Evolutionary conservation across 1,140 invertebrate species (phyloP).

Genomic region (Atta cephalotes): DNA sequence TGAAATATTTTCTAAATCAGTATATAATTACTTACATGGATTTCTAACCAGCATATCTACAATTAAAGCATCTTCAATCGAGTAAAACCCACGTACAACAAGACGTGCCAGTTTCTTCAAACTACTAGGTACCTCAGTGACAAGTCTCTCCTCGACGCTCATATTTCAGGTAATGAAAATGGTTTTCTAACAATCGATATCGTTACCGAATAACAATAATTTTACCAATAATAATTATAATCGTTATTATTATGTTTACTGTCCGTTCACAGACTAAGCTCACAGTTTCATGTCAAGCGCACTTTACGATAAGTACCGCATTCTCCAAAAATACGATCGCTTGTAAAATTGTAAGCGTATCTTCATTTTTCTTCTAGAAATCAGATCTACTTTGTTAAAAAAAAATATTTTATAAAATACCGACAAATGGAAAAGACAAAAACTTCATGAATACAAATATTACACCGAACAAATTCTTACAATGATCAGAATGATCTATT

Average conservation of each 20-base stretch:
- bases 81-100: slow-evolving; percentile 97
- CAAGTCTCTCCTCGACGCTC: slow-evolving; percentile 85
- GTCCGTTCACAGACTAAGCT: not conserved
- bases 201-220: slow-evolving; percentile 26
- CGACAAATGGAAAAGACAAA: not conserved
- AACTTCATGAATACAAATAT: slow-evolving; percentile 29
- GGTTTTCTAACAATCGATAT: slow-evolving; percentile 12
- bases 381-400: not conserved
- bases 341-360: slow-evolving; percentile 27
- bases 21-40: slow-evolving; percentile 90
- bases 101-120: slow-evolving; percentile 96
- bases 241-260: not conserved
- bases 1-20: not conserved
- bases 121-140: slow-evolving; percentile 95
- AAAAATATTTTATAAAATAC: not conserved
- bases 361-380: not conserved
- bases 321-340: not conserved
- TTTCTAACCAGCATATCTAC: slow-evolving; percentile 98
- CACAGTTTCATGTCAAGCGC: slow-evolving; percentile 11
- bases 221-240: slow-evolving; percentile 5
- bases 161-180: slow-evolving; percentile 70
- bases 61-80: slow-evolving; percentile 96
- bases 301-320: not conserved
- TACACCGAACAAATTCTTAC: slow-evolving; percentile 7
- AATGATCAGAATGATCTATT: not conserved